Evolutionary conservation across 2,797 vertebrate species (phyloP).

Genomic region (Galago senegalensis): DNA sequence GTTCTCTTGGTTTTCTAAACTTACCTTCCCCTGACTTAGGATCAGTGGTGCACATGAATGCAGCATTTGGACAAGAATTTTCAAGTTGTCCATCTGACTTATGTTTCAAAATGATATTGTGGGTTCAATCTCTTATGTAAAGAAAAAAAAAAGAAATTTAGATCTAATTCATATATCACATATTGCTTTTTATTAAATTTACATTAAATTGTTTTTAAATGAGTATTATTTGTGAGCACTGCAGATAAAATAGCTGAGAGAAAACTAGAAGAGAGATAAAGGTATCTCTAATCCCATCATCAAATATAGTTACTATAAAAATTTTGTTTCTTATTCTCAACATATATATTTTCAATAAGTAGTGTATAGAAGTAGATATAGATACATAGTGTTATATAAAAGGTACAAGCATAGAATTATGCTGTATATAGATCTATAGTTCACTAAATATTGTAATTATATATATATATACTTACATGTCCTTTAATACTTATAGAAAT

Average conservation of each 20-base stretch:
- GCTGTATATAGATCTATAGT: neutral
- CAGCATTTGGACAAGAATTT: neutral
- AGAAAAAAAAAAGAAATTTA: neutral
- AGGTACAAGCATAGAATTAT: neutral
- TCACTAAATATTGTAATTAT: neutral
- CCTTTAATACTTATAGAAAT: neutral
- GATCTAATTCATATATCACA: neutral
- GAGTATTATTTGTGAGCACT: neutral
- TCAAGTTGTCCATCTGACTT: neutral
- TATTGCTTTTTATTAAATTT: neutral
- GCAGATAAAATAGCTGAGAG: neutral
- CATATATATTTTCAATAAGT: neutral
- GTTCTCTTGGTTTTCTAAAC: neutral
- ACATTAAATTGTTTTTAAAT: neutral
- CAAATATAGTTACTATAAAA: neutral
- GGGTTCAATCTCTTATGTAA: neutral
- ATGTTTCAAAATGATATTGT: neutral
- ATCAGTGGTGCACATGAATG: too few species aligned
- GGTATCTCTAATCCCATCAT: neutral
- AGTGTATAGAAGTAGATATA: neutral
- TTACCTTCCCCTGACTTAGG: neutral
- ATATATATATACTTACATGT: neutral
- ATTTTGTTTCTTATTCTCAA: neutral
- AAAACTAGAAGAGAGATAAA: neutral
- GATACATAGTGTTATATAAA: neutral